These are phyloP conservation scores for Oreonectes daqikongensis DNA, from an alignment of 2,797 vertebrate species.

Conservation along the genomic window DNA sequence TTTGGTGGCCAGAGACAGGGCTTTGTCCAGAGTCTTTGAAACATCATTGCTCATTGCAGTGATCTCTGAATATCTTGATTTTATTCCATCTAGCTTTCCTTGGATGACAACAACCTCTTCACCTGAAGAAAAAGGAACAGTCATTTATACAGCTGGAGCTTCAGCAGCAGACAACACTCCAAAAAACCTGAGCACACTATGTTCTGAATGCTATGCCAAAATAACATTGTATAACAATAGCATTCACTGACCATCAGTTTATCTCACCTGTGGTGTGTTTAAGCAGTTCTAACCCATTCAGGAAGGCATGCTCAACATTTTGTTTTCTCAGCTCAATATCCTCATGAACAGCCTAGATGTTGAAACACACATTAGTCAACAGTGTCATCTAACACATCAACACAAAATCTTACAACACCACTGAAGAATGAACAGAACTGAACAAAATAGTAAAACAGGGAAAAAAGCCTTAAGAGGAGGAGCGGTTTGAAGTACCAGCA, in stretches of 20 bases:
- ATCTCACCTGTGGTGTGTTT: conserved; percentile 95
- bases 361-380: conserved; percentile 31
- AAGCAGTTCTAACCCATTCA: conserved; percentile 92
- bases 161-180: no score
- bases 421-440: conserved; percentile 30
- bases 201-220: neutral
- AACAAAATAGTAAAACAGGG: conserved; percentile 57
- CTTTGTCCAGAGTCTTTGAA: conserved; percentile 85
- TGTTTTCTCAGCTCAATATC: conserved; percentile 89
- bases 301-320: conserved; percentile 90
- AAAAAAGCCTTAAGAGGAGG: conserved; percentile 72
- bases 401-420: conserved; percentile 7
- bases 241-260: no score
- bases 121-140: conserved; percentile 72
- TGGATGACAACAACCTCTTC: conserved; percentile 97
- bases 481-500: conserved; percentile 83
- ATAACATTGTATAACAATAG: no score
- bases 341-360: conserved; percentile 85
- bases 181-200: no score
- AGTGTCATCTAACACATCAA: conserved; percentile 11
- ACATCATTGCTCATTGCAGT: conserved; percentile 83
- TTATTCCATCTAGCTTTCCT: conserved; percentile 95
- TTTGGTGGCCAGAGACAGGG: conserved; percentile 81
- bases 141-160: neutral
- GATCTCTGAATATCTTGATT: conserved; percentile 91